These are phyloP conservation scores for Rhynchotus rufescens DNA, from an alignment of 2,797 vertebrate genomes.

Conservation along the genomic window DNA sequence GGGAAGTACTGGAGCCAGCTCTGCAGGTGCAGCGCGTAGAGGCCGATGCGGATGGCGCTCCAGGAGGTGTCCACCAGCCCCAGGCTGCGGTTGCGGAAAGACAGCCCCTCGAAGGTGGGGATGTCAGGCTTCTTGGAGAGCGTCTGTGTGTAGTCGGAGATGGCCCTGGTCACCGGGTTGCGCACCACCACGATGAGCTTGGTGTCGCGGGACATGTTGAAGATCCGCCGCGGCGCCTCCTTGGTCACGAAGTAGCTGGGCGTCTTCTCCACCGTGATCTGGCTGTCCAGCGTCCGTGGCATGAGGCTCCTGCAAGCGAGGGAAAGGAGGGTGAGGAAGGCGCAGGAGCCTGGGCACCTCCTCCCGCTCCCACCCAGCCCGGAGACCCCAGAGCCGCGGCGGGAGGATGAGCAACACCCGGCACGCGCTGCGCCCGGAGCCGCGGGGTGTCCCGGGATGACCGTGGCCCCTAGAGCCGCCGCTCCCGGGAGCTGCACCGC, in stretches of 20 bases:
- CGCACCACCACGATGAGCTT: conserved; percentile 97
- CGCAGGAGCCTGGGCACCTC: accelerated
- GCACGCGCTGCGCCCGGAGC: no score
- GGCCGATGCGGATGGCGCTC: conserved; percentile 96
- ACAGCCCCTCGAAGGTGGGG: conserved; percentile 93
- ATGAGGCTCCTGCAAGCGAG: conserved; percentile 87
- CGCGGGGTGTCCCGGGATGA: no score
- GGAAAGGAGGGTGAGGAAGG: conserved; percentile 5
- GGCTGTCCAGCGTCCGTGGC: conserved; percentile 92
- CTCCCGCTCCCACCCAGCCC: no score
- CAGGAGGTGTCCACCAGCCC: conserved; percentile 93
- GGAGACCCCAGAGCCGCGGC: no score
- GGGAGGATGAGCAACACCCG: no score
- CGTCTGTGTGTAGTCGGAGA: conserved; percentile 97
- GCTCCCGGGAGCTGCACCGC: not conserved
- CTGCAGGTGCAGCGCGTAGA: conserved; percentile 93
- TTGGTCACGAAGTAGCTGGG: conserved; percentile 97
- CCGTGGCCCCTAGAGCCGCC: no score
- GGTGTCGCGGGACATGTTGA: conserved; percentile 91
- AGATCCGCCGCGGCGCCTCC: conserved; percentile 90
- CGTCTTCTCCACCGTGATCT: conserved; percentile 97
- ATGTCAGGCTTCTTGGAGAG: conserved; percentile 97
- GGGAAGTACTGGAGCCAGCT: conserved; percentile 96
- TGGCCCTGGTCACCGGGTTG: conserved; percentile 95
- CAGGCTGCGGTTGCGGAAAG: conserved; percentile 91